These are phyloP conservation scores for Alouatta palliata DNA, from an alignment of 2,113 vertebrate species.

Conservation along the genomic window DNA sequence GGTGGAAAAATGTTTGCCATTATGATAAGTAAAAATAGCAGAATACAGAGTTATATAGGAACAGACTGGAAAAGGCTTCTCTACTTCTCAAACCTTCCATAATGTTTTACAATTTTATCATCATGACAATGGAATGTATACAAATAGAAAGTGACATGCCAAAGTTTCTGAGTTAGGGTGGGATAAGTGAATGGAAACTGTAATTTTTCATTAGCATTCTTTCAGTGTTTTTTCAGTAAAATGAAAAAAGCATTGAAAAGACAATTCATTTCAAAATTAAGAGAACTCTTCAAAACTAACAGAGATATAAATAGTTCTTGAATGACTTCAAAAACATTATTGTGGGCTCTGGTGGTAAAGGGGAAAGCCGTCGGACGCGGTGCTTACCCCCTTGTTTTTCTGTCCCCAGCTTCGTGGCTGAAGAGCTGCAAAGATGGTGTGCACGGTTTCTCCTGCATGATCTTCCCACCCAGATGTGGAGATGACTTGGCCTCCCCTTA, in stretches of 20 bases:
- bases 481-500: background rate
- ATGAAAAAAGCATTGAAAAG: background rate
- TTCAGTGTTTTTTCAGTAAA: background rate
- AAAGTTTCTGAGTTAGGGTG: background rate
- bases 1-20: background rate
- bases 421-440: background rate
- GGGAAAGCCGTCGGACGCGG: background rate
- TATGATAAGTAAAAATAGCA: background rate
- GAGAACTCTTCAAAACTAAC: background rate
- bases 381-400: background rate
- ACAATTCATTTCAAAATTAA: background rate
- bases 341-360: background rate
- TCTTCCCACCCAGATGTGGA: background rate
- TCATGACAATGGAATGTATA: background rate
- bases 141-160: background rate
- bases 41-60: background rate
- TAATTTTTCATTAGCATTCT: background rate
- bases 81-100: background rate
- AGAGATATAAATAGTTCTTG: background rate
- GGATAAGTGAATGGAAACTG: background rate
- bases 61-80: background rate
- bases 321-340: background rate
- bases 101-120: background rate
- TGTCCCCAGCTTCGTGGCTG: background rate
- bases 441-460: fast-evolving